These are phyloP conservation scores for Xiphophorus couchianus DNA, from an alignment of 2,113 vertebrate genomes.

Conservation along the genomic window DNA sequence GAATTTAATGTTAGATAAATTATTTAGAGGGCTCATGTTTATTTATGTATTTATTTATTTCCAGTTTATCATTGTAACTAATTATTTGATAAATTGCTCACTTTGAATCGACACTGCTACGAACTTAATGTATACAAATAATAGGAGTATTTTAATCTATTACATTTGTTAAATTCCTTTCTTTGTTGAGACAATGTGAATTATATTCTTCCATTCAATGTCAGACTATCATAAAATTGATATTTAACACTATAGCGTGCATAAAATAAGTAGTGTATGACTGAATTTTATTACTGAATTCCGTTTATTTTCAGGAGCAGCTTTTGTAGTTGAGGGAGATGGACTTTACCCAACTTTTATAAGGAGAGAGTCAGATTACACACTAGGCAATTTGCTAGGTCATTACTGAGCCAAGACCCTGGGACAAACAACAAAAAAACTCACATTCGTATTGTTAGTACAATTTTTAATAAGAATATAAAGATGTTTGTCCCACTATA, in stretches of 20 bases:
- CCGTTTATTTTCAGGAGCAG: background rate
- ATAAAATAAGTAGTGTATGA: background rate
- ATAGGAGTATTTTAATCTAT: no score
- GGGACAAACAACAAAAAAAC: background rate
- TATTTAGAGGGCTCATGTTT: no score
- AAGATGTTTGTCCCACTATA: background rate
- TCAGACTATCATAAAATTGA: background rate
- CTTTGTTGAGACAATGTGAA: background rate
- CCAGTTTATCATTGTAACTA: no score
- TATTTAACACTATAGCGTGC: background rate
- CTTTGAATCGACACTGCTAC: no score
- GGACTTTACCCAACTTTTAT: background rate
- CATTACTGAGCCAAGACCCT: background rate
- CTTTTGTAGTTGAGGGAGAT: background rate
- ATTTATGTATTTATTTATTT: no score
- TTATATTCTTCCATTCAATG: background rate
- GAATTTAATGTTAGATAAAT: background rate
- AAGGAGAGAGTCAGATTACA: background rate
- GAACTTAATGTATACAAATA: no score
- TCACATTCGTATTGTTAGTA: background rate
- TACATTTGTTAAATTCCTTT: no score
- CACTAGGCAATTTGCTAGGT: background rate
- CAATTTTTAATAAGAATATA: background rate
- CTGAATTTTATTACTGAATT: background rate
- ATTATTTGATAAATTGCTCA: no score